Evolutionary conservation across 2,888 invertebrate species (phyloP), one percentile per base, ranked within the genome.

Genomic region (Pteria penguin): DNA sequence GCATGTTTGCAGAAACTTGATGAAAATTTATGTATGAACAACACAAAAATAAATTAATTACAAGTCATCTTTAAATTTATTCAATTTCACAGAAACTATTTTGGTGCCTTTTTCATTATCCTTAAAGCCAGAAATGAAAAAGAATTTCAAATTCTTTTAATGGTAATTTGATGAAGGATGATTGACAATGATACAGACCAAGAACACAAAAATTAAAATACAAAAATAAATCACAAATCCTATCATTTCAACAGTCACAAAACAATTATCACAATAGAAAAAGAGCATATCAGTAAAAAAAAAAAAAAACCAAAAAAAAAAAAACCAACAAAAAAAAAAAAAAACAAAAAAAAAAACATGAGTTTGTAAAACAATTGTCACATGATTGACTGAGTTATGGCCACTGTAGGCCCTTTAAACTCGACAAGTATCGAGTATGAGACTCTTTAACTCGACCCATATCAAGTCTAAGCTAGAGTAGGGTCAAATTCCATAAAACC

Each of bases 151-250:
- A 14, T 36, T 65, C 45, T 45, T 72, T 72, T 72, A 72, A 72
- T 72, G 58, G 61, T 67, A 65, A 73, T 61, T 67, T 73, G 73
- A 73, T 73, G 73, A 73, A 73, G 73, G 73, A 73, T 58, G 63
- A 73, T 67, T 68, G 67, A 73, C 73, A 73, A 73, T 73, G 73
- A 73, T 67, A 73, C 67, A 67, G 73, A 73, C 73, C 73, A 67
- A 73, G 73, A 73, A 73, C 73, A 73, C 60, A 67, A 72, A 72
- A 60, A 24, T 45, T 45, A 45, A 45, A 67, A 36, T 52, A 54
- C 33, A 67, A 67, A 67, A 45, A 18, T 8, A 45, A 45, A 63
- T 33, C 63, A 63, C 32, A 31, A 26, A 63, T 36, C 22, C 32
- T 63, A 63, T 33, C 62, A 24, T 33, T 63, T 63, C 63, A 62